Percentiles rank a stretch among this genome's conserved stretches.
phyloP scores from a whole-genome alignment of 2,113 vertebrate species.

The Cervus canadensis region DNA sequence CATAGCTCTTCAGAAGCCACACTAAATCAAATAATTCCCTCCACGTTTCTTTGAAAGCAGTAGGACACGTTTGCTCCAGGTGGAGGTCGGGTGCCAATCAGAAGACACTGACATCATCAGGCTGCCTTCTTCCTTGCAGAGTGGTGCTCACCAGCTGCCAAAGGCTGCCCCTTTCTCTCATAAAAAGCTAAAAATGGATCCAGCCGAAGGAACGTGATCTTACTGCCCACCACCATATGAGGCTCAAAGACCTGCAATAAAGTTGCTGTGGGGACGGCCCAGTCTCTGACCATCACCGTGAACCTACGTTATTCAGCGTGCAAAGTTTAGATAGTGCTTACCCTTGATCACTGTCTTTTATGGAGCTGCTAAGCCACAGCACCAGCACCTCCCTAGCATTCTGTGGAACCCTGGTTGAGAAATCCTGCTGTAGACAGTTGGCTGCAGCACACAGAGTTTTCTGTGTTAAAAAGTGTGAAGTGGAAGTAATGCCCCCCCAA shows the following conservation, averaged over 20 bases:
- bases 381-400: neutral
- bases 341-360: neutral
- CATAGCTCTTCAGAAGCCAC: neutral
- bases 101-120: neutral
- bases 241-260: neutral
- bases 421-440: neutral
- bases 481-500: neutral
- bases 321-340: neutral
- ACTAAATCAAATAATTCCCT: neutral
- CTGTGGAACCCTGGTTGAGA: neutral
- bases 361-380: neutral
- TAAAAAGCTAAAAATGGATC: neutral
- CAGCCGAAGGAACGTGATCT: neutral
- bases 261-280: neutral
- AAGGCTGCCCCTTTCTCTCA: neutral
- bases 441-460: neutral
- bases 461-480: neutral
- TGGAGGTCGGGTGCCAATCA: neutral
- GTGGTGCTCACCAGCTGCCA: neutral
- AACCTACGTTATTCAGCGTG: neutral
- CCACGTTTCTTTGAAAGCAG: neutral
- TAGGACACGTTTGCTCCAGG: neutral
- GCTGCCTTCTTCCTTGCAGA: neutral
- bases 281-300: neutral
- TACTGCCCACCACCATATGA: neutral